These are phyloP conservation scores for Alligator sinensis DNA, from an alignment of 2,113 vertebrate genomes.

Conservation along the genomic window DNA sequence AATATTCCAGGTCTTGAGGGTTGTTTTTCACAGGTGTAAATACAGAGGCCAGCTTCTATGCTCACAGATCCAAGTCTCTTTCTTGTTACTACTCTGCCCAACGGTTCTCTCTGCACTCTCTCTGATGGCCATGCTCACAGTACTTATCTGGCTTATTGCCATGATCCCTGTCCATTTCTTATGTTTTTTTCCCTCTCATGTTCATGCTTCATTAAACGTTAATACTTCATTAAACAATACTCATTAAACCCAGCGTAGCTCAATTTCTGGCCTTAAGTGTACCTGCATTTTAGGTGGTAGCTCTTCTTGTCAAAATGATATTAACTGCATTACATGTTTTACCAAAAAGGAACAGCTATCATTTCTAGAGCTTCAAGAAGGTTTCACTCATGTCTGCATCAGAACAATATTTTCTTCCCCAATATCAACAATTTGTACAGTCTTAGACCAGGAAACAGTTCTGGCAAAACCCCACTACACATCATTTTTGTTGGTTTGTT, in stretches of 20 bases:
- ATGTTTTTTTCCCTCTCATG: not conserved
- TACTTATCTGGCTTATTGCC: too few relatives aligned
- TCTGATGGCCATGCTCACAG: not conserved
- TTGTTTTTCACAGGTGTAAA: constrained; percentile 14
- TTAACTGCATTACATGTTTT: too few relatives aligned
- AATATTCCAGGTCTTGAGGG: not conserved
- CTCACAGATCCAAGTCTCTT: not conserved
- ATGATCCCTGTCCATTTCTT: too few relatives aligned
- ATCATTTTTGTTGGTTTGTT: not conserved
- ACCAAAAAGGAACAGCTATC: too few relatives aligned
- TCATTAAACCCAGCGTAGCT: not conserved
- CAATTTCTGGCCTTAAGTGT: not conserved
- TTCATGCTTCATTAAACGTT: not conserved
- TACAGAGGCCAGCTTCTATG: not conserved
- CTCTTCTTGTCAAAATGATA: too few relatives aligned
- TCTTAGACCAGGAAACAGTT: not conserved
- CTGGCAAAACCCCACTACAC: not conserved
- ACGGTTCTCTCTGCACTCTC: not conserved
- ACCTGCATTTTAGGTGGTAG: not conserved
- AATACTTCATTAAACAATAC: not conserved
- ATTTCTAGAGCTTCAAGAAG: not conserved
- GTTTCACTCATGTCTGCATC: not conserved
- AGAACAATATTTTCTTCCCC: not conserved
- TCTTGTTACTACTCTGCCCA: not conserved
- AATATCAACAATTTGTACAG: not conserved